Evolutionary conservation across 2,113 vertebrate species (phyloP), one percentile per base, ranked within the genome.

Genomic region (Indicator indicator): DNA sequence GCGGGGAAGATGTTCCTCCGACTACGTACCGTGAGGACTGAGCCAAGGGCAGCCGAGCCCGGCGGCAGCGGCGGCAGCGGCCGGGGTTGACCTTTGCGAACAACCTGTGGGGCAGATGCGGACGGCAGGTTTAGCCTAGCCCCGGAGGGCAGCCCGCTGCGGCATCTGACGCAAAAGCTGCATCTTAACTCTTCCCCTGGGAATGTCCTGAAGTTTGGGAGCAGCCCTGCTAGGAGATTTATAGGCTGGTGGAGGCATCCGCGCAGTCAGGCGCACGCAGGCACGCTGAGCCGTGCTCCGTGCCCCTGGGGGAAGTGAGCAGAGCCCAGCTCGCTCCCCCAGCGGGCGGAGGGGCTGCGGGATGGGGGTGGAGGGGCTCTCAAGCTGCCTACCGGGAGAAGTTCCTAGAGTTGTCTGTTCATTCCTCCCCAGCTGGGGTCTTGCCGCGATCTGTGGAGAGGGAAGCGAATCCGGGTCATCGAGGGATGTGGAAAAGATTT

Each of bases 21-120:
- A 64, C 56, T 58, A 95, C 97, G 2, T 98, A 98, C 98, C 98
- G 97, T 96, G 93, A 96, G 83, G 36, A 7, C 86, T 23, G 73
- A 83, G 90, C 95, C 79, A 92, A 90, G 95, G 86, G 79, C 74
- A 78, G 95, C 79, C 46, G 91, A 97, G 91, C 87, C 44, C n/a
- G 18, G 91, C 69, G 68, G 64, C 28, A 18, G 97, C 88, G 81
- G 92, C 38, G n/a, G 88, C 83, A 18, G 87, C 50, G 88, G 70
- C n/a, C 72, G 97, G 91, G 88, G 72, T 30, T 90, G 96, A 95
- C 88, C 96, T 97, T 89, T 94, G 96, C 97, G 96, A 98, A 95
- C 86, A 97, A 96, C 96, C 95, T 94, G 74, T 62, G 93, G 74
- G 92, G 96, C 96, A 95, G 96, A 95, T 96, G 95, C 85, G 73